Evolutionary conservation across 2,113 vertebrate species (phyloP).

Genomic region (Pseudolaguvia tuberculata): DNA sequence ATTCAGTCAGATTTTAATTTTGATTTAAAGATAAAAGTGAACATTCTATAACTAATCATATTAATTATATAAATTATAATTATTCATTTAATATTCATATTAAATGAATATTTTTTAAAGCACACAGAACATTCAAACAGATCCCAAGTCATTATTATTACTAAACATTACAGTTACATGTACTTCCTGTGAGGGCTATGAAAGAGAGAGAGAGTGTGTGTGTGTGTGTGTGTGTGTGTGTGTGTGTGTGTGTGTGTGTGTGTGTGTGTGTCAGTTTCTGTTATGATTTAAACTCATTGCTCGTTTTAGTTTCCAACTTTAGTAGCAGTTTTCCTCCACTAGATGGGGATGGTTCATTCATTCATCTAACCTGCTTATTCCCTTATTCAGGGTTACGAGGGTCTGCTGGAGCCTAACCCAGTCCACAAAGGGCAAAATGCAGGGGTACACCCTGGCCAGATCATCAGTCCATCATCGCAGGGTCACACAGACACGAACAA

Average conservation of each 20-base stretch:
- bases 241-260: not conserved
- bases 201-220: not conserved
- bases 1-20: not conserved
- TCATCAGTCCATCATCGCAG: too few relatives aligned
- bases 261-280: constrained; percentile 3
- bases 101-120: not conserved
- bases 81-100: too few relatives aligned
- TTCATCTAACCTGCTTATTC: too few relatives aligned
- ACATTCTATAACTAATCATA: too few relatives aligned
- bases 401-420: too few relatives aligned
- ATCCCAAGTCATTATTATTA: not conserved
- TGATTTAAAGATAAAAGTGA: not conserved
- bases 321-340: constrained; percentile 21
- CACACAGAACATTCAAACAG: not conserved
- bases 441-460: too few relatives aligned
- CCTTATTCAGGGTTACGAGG: too few relatives aligned
- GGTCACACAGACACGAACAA: too few relatives aligned
- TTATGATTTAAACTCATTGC: constrained; percentile 14
- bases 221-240: not conserved
- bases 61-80: not conserved
- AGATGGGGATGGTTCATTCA: constrained; percentile 21
- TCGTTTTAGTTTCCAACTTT: not conserved
- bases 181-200: not conserved
- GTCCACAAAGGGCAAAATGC: too few relatives aligned
- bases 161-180: not conserved